Base-by-base conservation (phyloP, 2,888 invertebrate species). In the Caenorhabditis japonica region DNA sequence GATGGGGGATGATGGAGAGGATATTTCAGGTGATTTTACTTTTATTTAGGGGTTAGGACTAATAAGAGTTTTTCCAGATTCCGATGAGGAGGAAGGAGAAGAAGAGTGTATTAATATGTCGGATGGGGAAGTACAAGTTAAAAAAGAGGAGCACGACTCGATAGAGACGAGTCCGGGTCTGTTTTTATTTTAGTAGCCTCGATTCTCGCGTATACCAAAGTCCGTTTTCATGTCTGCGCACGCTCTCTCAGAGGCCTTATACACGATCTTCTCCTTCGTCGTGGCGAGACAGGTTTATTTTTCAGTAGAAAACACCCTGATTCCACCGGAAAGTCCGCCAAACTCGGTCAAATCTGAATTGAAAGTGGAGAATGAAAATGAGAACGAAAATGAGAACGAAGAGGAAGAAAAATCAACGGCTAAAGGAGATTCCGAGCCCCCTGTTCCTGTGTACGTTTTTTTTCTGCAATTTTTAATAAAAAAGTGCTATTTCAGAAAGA, bases 401-500 rank as follows among this genome's bases (percentile, higher is more conserved):
- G 33, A 41, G 7, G 25, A 43, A 27, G 4, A 8, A 2, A 27
- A 30, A 30, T 21, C 27, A 49, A 4, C 13, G 15, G 33, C 25
- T 4, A 27, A 41, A 25, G 39, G 12, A 5, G 13, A 39, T 8
- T 19, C 25, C 12, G 36, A 46, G 7, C 39, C 53, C 27, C 53
- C 41, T 25, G 17, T 58, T 38, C 5, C 46, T 3, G 15, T 49
- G 59, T 49, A 27, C 7, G 51, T 36, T n/a, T 17, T 38, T 15
- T 39, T 12, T 36, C n/a, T 3, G 27, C 43, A 12, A 47, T 47
- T 12, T 8, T 3, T 33, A 49, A 15, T 43, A 13, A 3, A 17
- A 12, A 23, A 23, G 1, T 3, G 4, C 12, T 23, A 30, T 72
- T 73, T 7, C 51, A 83, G 83, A 17, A 44, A 71, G 30, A 85